phyloP scores from a whole-genome alignment of 2,113 vertebrate species.

The Paramormyrops kingsleyae region DNA sequence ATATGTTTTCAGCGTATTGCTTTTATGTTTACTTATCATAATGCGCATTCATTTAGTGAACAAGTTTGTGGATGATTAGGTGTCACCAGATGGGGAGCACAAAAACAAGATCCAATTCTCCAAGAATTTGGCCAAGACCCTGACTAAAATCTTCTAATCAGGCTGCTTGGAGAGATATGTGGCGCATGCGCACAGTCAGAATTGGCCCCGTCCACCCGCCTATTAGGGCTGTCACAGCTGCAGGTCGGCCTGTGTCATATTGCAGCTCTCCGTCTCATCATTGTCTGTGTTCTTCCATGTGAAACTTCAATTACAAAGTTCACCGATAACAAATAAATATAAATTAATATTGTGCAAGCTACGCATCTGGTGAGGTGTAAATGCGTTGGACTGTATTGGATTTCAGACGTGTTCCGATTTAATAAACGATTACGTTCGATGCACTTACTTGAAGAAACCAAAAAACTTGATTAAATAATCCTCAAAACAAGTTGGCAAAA shows the following conservation, averaged over 20 bases:
- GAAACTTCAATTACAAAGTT: background rate
- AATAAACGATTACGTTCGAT: background rate
- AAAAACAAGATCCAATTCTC: constrained; percentile 86
- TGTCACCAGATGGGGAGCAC: constrained; percentile 80
- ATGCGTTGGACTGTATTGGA: background rate
- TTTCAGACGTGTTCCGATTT: background rate
- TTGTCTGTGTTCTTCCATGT: background rate
- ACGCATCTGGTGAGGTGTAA: background rate
- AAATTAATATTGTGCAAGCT: background rate
- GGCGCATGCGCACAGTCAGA: constrained; percentile 52
- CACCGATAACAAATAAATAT: background rate
- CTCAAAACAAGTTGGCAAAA: background rate
- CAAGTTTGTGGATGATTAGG: constrained; percentile 89
- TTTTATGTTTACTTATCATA: background rate
- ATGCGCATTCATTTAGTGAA: constrained; percentile 62
- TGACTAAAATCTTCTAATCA: constrained; percentile 74
- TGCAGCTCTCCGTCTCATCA: background rate
- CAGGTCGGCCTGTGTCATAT: background rate
- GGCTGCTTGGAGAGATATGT: constrained; percentile 82
- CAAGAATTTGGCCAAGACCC: constrained; percentile 87
- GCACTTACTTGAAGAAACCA: background rate
- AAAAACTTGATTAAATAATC: background rate
- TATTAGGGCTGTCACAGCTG: background rate
- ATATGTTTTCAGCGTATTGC: background rate
- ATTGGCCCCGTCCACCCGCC: background rate